Conservation (phyloP, 2,797 vertebrate genomes). For the Poeciliopsis turneri region DNA sequence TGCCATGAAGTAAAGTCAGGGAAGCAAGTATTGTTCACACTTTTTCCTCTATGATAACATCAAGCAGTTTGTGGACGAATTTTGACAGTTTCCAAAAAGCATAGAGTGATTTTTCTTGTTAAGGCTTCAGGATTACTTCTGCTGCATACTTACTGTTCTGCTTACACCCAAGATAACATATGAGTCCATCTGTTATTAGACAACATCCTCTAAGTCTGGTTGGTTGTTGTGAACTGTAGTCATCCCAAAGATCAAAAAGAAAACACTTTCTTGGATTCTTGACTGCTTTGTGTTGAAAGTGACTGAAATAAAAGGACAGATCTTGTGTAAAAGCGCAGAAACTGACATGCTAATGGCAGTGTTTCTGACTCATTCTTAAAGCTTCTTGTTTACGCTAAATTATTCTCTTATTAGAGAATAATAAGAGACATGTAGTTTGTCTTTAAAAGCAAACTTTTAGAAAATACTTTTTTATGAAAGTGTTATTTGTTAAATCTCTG, state of each 20-base stretch:
- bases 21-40: conserved; percentile 25
- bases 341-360: not conserved
- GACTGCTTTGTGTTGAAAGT: not conserved
- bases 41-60: conserved; percentile 15
- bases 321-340: not conserved
- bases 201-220: not conserved
- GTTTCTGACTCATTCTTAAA: not conserved
- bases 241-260: not conserved
- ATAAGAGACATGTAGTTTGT: not conserved
- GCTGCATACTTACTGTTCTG: not conserved
- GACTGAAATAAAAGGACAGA: not conserved
- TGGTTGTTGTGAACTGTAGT: not conserved
- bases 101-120: not conserved
- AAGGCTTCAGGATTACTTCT: conserved; percentile 4
- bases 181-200: not conserved
- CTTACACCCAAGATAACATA: not conserved
- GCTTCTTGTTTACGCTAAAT: not conserved
- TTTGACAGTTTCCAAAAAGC: conserved; percentile 1
- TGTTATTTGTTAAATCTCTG: not conserved
- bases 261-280: not conserved
- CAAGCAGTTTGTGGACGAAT: conserved; percentile 8
- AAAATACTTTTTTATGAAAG: not conserved
- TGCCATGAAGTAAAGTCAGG: conserved; percentile 3
- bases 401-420: not conserved
- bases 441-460: not conserved